Base-by-base conservation (phyloP, 2,888 invertebrate species). In the Rhaphigaster nebulosa region DNA sequence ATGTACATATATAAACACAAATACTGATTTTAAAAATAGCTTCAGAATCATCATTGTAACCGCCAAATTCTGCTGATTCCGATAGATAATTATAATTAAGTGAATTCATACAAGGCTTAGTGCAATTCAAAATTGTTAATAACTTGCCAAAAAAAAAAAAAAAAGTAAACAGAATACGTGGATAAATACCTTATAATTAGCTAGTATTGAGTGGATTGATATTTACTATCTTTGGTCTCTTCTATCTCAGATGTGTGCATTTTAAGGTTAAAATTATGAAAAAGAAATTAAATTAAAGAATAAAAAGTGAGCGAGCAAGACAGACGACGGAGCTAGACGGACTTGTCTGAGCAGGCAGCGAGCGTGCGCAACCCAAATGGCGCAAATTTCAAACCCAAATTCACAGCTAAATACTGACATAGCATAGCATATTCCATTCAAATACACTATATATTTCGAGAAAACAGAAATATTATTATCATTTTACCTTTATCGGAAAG, bases 321-420 rank as follows among this genome's bases (percentile, higher is more conserved):
- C 29, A 70, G 89, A 45, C 70, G 70, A 34, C 50, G 50, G 89
- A 89, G 89, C 60, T 70, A 76, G 89, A 29, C 50, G 34, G 76
- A 89, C 89, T 52, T 89, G 89, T 76, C 89, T 76, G 18, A 52
- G 34, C 89, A 65, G 18, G 89, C 65, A 89, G n/a, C 29, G 76
- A 50, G 76, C 29, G 20, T 76, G 76, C 76, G 76, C 76, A 34
- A 23, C 13, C 41, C 50, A 10, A 23, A 34, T 45, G 50, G 50
- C 89, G 89, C 70, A 23, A 89, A 89, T 60, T 89, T 89, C 89
- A 89, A 89, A 89, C 41, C 84, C 84, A 84, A 84, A 84, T 84
- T n/a, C 45, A 45, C 41, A n/a, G 45, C 26, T 84, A 76, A 38
- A 76, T 26, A 76, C 70, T 38, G 12, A 38, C 20, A 20, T 23